Evolutionary conservation across 2,888 invertebrate species (phyloP).

Genomic region (Microctonus hyperodae): DNA sequence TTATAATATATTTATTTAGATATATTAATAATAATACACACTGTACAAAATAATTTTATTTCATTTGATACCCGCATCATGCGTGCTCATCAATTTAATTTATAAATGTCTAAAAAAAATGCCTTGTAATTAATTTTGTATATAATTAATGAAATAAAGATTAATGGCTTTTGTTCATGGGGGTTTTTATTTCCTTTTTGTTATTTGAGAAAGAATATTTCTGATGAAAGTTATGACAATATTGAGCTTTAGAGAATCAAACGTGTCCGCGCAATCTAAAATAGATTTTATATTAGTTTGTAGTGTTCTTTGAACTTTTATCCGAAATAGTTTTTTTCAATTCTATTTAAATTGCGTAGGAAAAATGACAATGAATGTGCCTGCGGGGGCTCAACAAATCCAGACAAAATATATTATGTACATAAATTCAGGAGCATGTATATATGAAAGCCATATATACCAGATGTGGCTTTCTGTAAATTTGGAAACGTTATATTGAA

Average conservation of each 20-base stretch:
- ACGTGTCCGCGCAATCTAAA: background rate
- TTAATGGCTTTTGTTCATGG: background rate
- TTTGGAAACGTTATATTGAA: background rate
- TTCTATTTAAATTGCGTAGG: background rate
- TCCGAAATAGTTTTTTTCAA: background rate
- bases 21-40: background rate
- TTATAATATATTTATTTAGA: background rate
- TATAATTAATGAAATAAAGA: no score
- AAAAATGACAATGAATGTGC: slow-evolving; percentile 31
- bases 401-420: background rate
- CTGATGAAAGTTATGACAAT: background rate
- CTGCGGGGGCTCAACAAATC: background rate
- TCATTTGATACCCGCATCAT: background rate
- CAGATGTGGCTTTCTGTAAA: background rate
- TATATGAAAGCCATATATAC: background rate
- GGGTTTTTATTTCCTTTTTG: background rate
- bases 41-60: background rate
- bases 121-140: no score
- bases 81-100: background rate
- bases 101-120: no score
- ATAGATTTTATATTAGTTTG: no score
- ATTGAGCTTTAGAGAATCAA: background rate
- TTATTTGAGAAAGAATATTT: background rate
- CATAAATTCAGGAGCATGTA: background rate
- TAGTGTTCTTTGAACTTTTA: no score